phyloP scores from a whole-genome alignment of 1,140 invertebrate genomes.

The roundworm (Caenorhabditis elegans) region WBcel235 BX284602.5:4196501-4197000 shows the following conservation, averaged over 20 bases:
- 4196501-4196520: not conserved
- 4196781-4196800: not conserved
- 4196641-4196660: conserved; percentile 8
- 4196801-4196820: not conserved
- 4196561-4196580: not conserved
- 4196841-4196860: too few relatives aligned
- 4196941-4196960: too few relatives aligned
- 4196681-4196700: not conserved
- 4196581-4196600: not conserved
- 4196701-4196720: not conserved
- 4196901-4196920: too few relatives aligned
- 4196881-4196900: too few relatives aligned
- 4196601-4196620: not conserved
- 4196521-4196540: conserved; percentile 35
- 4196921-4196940: too few relatives aligned
- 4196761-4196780: not conserved
- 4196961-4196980: too few relatives aligned
- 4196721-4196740: conserved; percentile 29
- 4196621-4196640: conserved; percentile 1
- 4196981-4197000: too few relatives aligned
- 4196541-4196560: conserved; percentile 7
- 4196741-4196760: not conserved
- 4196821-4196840: not conserved
- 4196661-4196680: not conserved
- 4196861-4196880: too few relatives aligned